Evolutionary conservation across 1,140 invertebrate genomes (phyloP).

Genomic region (Andricus grossulariae): DNA sequence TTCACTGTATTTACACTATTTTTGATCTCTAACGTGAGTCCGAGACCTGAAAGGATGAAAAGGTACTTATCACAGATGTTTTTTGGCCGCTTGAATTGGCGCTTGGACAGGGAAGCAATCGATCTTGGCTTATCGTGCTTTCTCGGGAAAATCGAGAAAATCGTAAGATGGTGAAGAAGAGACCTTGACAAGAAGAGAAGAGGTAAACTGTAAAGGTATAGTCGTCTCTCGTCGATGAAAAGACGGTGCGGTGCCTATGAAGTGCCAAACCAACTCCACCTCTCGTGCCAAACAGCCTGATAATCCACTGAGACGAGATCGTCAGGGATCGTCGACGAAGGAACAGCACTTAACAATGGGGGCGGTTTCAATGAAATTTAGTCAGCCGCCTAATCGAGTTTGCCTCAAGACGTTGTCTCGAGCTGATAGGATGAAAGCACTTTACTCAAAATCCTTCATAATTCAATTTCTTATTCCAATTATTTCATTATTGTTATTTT

Average conservation of each 20-base stretch:
- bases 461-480: conserved; percentile 33
- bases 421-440: conserved; percentile 39
- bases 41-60: background rate
- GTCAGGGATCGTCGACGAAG: conserved; percentile 26
- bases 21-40: no score
- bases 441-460: background rate
- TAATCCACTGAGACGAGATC: conserved; percentile 40
- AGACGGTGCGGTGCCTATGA: background rate
- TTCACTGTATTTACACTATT: no score
- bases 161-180: background rate
- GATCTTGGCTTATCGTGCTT: conserved; percentile 46
- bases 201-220: background rate
- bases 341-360: conserved; percentile 55
- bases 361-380: conserved; percentile 60
- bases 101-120: conserved; percentile 36
- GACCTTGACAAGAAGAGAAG: background rate
- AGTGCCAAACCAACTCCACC: conserved; percentile 27
- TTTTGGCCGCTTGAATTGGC: conserved; percentile 21
- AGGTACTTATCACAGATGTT: background rate
- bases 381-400: conserved; percentile 57
- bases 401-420: conserved; percentile 47
- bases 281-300: conserved; percentile 32
- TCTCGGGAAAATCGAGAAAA: conserved; percentile 14
- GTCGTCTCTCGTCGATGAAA: background rate
- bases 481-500: no score